Percentiles rank a stretch among this genome's conserved stretches.
Conservation (phyloP, 2,797 vertebrate genomes). For the Onychomys torridus region DNA sequence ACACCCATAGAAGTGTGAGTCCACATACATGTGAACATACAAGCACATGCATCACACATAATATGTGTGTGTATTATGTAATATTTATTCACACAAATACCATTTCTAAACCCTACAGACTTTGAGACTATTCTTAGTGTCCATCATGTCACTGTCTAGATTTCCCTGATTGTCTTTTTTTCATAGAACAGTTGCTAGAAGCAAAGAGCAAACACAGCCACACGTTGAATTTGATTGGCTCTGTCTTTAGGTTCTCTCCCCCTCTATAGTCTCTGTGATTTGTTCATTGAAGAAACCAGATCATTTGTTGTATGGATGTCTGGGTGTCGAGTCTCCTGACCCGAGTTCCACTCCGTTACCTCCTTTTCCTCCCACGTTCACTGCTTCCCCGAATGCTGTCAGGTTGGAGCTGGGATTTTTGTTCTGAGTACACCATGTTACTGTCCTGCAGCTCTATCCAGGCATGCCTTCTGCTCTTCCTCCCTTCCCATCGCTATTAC, state of each 20-base stretch:
- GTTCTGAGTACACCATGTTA: background rate
- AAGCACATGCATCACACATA: background rate
- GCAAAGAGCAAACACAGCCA: slow-evolving; percentile 18
- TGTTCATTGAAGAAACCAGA: background rate
- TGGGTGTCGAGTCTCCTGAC: slow-evolving; percentile 31
- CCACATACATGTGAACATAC: background rate
- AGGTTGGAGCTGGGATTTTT: slow-evolving; percentile 40
- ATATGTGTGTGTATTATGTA: background rate
- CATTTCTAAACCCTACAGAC: background rate
- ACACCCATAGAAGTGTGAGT: background rate
- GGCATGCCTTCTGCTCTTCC: background rate
- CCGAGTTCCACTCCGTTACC: slow-evolving; percentile 6
- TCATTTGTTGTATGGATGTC: slow-evolving; percentile 54
- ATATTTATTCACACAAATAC: background rate
- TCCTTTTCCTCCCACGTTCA: slow-evolving; percentile 15
- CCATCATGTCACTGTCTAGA: background rate
- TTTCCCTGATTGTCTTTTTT: background rate
- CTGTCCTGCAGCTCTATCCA: background rate
- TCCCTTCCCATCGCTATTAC: background rate
- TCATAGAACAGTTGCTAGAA: slow-evolving; percentile 22
- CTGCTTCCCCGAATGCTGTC: slow-evolving; percentile 46
- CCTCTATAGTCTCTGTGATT: background rate
- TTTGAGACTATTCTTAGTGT: slow-evolving; percentile 41
- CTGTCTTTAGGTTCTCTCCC: slow-evolving; percentile 22
- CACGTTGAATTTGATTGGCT: slow-evolving; percentile 33